Evolutionary conservation across 2,888 invertebrate genomes (phyloP), one percentile per base, ranked within the genome.

Genomic region (Trachelus troglodyta): DNA sequence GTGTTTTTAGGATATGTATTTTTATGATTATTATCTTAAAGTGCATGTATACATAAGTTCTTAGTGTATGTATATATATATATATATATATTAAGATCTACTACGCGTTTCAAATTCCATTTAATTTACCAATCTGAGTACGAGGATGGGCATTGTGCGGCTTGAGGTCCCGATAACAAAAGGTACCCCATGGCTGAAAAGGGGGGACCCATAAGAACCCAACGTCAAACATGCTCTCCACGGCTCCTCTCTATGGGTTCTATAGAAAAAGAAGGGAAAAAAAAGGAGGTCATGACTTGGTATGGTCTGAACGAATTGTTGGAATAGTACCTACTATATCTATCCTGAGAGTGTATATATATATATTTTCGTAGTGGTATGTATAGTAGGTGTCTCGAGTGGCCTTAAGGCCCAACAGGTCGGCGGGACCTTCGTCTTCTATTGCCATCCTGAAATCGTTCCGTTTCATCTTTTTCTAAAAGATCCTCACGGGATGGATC

Each of bases 281-380:
- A 78, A 78, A 78, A 78, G 35, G 78, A 78, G 78, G 78, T 78
- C 78, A 78, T 75, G 75, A 75, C 78, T 75, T 40, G 75, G 34
- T 74, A 69, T 30, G 56, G 37, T 75, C 73, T 37, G 75, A 74
- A 35, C 69, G 56, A 76, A 75, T 40, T 73, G 78, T 56, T 73
- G 68, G 15, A 37, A 37, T 37, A 37, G 12, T 37, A 12, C 37
- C 37, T 37, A 37, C 12, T 37, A 37, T 37, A 37, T 37, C 12
- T 37, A 37, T 12, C 4, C 12, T 37, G 37, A 4, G 37, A 15
- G 37, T 40, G 1, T 6, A 6, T 40, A 23, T 40, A 2, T 40
- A 6, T 40, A 12, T 4, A 15, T 15, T 15, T 35, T 4, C 6
- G 9, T 56, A 23, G 40, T 15, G 1, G 40, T 56, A 56, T 9